These are phyloP conservation scores for Grammomys surdaster DNA, from an alignment of 2,113 vertebrate genomes.

Conservation along the genomic window DNA sequence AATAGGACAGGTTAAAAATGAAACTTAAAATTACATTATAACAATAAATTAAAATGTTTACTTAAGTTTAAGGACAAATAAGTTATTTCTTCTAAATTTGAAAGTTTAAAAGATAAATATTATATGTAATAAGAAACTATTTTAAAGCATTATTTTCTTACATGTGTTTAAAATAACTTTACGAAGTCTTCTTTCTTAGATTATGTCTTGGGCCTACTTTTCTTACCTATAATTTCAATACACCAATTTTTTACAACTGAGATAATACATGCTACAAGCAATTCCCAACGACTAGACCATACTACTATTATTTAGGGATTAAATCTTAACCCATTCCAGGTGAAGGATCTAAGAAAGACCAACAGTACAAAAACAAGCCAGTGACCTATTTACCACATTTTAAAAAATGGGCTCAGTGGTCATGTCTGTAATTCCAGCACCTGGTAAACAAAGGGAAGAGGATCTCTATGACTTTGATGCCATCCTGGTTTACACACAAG, in stretches of 20 bases:
- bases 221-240: conserved; percentile 60
- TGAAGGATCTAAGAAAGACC: conserved; percentile 44
- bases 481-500: background rate
- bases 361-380: background rate
- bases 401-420: background rate
- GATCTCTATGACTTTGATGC: background rate
- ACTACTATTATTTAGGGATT: conserved; percentile 37
- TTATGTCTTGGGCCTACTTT: conserved; percentile 65
- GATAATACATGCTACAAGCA: conserved; percentile 33
- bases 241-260: conserved; percentile 49
- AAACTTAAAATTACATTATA: conserved; percentile 48
- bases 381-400: background rate
- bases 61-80: conserved; percentile 36
- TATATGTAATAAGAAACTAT: conserved; percentile 55
- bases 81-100: conserved; percentile 61
- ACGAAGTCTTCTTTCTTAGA: conserved; percentile 65
- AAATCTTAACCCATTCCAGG: conserved; percentile 32
- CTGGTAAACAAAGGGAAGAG: background rate
- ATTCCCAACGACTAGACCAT: conserved; percentile 55
- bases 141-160: conserved; percentile 59
- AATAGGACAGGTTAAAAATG: conserved; percentile 46
- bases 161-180: conserved; percentile 63
- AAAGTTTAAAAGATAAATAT: conserved; percentile 58
- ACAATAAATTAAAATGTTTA: conserved; percentile 60
- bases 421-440: background rate